Evolutionary conservation across 37 sponge, comb jelly and placozoan species (phyloP).

Genomic region (Theonella swinhoei): DNA sequence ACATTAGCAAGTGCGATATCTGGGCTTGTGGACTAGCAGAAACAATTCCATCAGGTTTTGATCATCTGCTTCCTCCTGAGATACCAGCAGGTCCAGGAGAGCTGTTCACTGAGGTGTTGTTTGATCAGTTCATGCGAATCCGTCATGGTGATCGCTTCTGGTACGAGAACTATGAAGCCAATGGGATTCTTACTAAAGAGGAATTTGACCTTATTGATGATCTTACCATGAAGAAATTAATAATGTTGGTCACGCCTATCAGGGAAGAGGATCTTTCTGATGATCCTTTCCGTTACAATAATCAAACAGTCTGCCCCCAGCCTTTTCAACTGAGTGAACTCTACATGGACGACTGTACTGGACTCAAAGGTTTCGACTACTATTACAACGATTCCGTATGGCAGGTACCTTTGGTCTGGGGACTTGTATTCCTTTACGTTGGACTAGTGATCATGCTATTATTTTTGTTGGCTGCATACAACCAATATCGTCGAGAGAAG

Average conservation of each 20-base stretch:
- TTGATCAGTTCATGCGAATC: constrained; percentile 94
- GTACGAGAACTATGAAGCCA: constrained; percentile 84
- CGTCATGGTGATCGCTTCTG: constrained; percentile 94
- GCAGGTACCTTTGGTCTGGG: constrained; percentile 76
- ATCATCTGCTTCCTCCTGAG: not conserved
- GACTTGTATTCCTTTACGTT: constrained; percentile 67
- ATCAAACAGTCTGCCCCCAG: constrained; percentile 66
- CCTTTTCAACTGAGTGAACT: constrained; percentile 88
- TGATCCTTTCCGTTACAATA: constrained; percentile 62
- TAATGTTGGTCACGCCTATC: constrained; percentile 57
- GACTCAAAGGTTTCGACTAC: constrained; percentile 74
- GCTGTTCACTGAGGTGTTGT: constrained; percentile 83
- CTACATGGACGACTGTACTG: constrained; percentile 84
- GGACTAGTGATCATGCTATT: constrained; percentile 57
- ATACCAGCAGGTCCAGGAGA: constrained; percentile 76
- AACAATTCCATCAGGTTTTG: constrained; percentile 57
- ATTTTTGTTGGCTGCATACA: constrained; percentile 68
- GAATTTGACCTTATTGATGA: constrained; percentile 67
- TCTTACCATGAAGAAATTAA: constrained; percentile 62
- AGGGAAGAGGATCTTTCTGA: constrained; percentile 52
- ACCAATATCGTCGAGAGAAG: constrained; percentile 52
- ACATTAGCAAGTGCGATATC: constrained; percentile 82
- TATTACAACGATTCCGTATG: constrained; percentile 56
- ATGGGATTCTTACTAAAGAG: constrained; percentile 67
- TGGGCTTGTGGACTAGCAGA: constrained; percentile 93